phyloP scores from a whole-genome alignment of 1,140 invertebrate species.

The Druon quercuslanigerum region DNA sequence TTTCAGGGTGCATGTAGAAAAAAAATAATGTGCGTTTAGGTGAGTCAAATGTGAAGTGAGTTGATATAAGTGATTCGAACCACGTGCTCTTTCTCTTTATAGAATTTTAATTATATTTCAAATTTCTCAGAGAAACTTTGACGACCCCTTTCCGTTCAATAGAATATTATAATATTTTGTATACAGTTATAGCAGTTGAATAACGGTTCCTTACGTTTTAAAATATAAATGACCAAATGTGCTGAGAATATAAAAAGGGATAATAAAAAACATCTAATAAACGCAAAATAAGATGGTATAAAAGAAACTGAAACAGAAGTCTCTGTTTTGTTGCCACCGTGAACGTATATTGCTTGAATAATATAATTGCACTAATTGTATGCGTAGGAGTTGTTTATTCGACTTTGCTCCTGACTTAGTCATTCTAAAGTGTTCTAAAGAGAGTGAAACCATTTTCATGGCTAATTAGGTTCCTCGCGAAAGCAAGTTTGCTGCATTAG shows the following conservation, averaged over 20 bases:
- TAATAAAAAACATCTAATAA: background rate
- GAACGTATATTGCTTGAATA: slow-evolving; percentile 12
- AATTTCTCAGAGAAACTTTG: too few relatives aligned
- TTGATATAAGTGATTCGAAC: too few relatives aligned
- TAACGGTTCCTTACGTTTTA: too few relatives aligned
- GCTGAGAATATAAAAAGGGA: background rate
- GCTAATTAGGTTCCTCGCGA: slow-evolving; percentile 10
- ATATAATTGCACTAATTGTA: slow-evolving; percentile 14
- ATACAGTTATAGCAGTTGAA: too few relatives aligned
- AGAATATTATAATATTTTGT: too few relatives aligned
- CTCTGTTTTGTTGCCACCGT: background rate
- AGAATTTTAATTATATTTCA: too few relatives aligned
- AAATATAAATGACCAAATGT: too few relatives aligned
- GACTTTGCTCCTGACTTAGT: background rate
- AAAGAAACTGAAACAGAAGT: background rate
- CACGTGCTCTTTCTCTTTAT: too few relatives aligned
- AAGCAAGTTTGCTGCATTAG: slow-evolving; percentile 9
- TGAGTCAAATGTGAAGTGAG: too few relatives aligned
- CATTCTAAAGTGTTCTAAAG: background rate
- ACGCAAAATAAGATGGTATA: background rate
- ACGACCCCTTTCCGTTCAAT: too few relatives aligned
- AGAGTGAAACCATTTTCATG: slow-evolving; percentile 26
- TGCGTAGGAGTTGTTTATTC: slow-evolving; percentile 23
- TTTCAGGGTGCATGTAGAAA: too few relatives aligned
- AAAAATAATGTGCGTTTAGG: too few relatives aligned